Evolutionary conservation across 1,140 invertebrate genomes (phyloP).

Genomic region (Epicauta chinensis): DNA sequence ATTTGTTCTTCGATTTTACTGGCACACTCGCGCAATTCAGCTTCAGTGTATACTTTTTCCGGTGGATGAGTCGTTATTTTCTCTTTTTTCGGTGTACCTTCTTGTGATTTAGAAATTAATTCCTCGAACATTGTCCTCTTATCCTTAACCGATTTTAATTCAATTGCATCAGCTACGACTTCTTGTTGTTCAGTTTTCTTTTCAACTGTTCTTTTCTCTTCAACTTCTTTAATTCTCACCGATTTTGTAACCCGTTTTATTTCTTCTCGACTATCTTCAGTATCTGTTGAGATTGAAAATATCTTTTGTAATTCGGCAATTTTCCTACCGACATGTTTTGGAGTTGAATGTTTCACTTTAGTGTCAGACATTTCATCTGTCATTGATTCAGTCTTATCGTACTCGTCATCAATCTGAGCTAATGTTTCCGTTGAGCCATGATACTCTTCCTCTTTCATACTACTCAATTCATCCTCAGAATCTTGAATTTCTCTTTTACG

Average conservation of each 20-base stretch:
- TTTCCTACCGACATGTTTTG: conserved; percentile 43
- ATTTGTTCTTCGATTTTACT: conserved; percentile 23
- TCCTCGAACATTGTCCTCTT: conserved; percentile 52
- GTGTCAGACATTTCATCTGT: conserved; percentile 10
- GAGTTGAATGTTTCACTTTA: conserved; percentile 20
- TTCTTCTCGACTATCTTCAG: conserved; percentile 17
- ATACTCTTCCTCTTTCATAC: conserved; percentile 40
- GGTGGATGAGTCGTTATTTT: neutral
- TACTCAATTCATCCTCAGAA: conserved; percentile 41
- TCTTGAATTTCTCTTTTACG: conserved; percentile 34
- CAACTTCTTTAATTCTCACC: conserved; percentile 11
- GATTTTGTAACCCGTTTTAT: conserved; percentile 9
- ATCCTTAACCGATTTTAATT: conserved; percentile 46
- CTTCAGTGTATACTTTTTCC: conserved; percentile 21
- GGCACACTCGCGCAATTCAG: conserved; percentile 24
- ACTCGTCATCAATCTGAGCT: conserved; percentile 39
- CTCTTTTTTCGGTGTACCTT: conserved; percentile 26
- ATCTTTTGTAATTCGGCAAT: conserved; percentile 46
- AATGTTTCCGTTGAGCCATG: conserved; percentile 39
- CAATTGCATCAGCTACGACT: conserved; percentile 36
- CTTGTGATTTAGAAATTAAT: conserved; percentile 35
- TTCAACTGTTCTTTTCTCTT: conserved; percentile 22
- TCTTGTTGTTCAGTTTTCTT: neutral
- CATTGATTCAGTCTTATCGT: conserved; percentile 27
- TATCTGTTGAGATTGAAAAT: conserved; percentile 34